Base-by-base conservation (phyloP, 2,888 invertebrate species). In the Hypolimnas misippus region DNA sequence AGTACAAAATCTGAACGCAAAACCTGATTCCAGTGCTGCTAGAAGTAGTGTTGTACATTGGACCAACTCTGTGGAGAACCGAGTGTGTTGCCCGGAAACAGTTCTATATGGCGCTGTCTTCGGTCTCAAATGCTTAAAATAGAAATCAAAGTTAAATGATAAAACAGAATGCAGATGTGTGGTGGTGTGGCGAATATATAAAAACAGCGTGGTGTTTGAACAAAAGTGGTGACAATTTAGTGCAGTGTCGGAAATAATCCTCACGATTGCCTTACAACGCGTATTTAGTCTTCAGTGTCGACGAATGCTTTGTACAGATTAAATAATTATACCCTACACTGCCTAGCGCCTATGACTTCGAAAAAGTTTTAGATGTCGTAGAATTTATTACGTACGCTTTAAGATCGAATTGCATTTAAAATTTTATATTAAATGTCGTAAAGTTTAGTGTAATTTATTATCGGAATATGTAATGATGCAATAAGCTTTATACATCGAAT, bases 331-430 rank as follows among this genome's bases (percentile, higher is more conserved):
- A 67, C 68, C 68, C 63, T 62, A 67, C 69, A 69, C 69, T 69
- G 69, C 69, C 67, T 66, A 60, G 63, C 58, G 55, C 65, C 57
- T 65, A 50, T 67, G 40, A 54, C 59, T 63, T 58, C 51, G 58
- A 60, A 54, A 25, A 51, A 42, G 40, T 35, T 57, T 49, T 59
- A 67, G 59, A 64, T 64, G 38, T 46, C 21, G 44, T 63, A 57
- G 49, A 53, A 49, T 62, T 50, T 63, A 62, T 62, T 59, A 59
- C 42, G 59, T 62, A 59, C 51, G 65, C 60, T 62, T 69, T 64
- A 66, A 57, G 55, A 65, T 62, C 60, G 64, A 66, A 55, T 63
- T 66, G 69, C 69, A 70, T 70, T 69, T 70, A 68, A 63, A 63
- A 35, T 57, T 61, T 60, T 65, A 53, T 66, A 66, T 53, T 49